Conservation (phyloP, 1,140 invertebrate species). For the Drosophila albomicans region DNA sequence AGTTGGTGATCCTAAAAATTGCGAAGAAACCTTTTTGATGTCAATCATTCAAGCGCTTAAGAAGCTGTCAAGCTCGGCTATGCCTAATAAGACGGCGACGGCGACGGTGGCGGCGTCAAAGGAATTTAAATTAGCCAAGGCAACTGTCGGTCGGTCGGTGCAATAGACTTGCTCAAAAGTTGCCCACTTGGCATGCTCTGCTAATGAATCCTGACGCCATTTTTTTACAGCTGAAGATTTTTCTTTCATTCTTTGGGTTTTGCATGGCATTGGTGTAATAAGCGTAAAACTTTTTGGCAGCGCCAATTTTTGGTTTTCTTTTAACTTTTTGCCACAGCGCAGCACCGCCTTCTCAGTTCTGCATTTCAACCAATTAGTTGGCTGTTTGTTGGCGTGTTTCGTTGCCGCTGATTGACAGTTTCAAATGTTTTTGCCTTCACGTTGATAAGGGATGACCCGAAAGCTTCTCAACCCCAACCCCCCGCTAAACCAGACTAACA, state of each 20-base stretch:
- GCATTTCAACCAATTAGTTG: constrained; percentile 80
- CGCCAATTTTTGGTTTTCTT: constrained; percentile 49
- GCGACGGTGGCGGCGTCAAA: constrained; percentile 59
- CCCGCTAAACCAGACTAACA: constrained; percentile 18
- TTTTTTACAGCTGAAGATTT: constrained; percentile 57
- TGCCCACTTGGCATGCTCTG: constrained; percentile 60
- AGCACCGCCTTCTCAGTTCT: constrained; percentile 46
- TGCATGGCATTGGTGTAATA: constrained; percentile 67
- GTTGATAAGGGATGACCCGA: constrained; percentile 61
- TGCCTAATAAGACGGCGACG: constrained; percentile 63
- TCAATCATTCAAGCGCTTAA: constrained; percentile 82
- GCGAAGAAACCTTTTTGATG: constrained; percentile 74
- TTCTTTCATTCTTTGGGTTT: constrained; percentile 32
- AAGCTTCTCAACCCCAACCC: not conserved
- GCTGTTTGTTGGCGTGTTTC: constrained; percentile 61
- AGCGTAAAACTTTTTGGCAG: constrained; percentile 79
- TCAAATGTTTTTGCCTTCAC: constrained; percentile 58
- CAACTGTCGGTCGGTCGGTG: constrained; percentile 54
- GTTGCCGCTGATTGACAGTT: constrained; percentile 73
- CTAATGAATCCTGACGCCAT: constrained; percentile 78
- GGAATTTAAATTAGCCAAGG: constrained; percentile 80
- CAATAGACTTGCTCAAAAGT: constrained; percentile 62
- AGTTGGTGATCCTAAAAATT: constrained; percentile 36
- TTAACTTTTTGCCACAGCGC: constrained; percentile 42
- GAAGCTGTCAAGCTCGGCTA: constrained; percentile 76